Evolutionary conservation across 2,113 vertebrate genomes (phyloP), one percentile per base, ranked within the genome.

Genomic region (Eleginops maclovinus): DNA sequence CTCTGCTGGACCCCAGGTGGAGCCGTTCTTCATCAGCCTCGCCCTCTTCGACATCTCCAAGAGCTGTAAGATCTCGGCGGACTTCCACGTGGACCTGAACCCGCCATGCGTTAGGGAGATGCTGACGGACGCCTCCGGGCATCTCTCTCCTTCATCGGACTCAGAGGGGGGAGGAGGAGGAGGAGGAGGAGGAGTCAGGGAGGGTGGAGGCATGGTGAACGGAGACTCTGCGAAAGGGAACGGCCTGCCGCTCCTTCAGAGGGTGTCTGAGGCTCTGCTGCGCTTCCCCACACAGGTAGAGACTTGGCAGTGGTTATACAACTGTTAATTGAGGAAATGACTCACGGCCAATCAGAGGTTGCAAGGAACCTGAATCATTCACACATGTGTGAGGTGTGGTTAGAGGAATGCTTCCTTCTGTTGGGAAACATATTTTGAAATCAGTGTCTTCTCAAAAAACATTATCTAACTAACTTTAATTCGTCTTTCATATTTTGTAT

Each of bases 41-140:
- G 96, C 97, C 0, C 94, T 99, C 64, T 99, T 99, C 7, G 97
- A 99, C 80, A 85, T 98, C 61, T 96, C 93, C 81, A 97, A 96
- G 87, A 97, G 95, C 58, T 98, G 97, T 89, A 99, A 99, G 92
- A 96, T 99, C 91, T 99, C 98, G 0, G 96, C 96, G 19, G 98
- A 99, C 90, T 99, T 99, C 92, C 97, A 99, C 0, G 88, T 98
- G 72, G 98, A 99, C 88, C 82, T 99, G 77, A 99, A 99, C 78
- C 94, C 97, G 0, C 83, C 92, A 0, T 93, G 92, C 10, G 96
- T 99, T 2, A 94, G 95, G 43, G 97, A 98, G 51, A 96, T 99
- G 98, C 93, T 99, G 74, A 83, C 31, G 3, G 93, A 96, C 2
- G 3, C 9, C 26, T 70, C 91, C 0, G 0, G 56, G 13, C 90